A percentile compares a stretch with the other conserved stretches of the same genome.
phyloP scores from a whole-genome alignment of 2,113 vertebrate genomes.

The Pipra filicauda region DNA sequence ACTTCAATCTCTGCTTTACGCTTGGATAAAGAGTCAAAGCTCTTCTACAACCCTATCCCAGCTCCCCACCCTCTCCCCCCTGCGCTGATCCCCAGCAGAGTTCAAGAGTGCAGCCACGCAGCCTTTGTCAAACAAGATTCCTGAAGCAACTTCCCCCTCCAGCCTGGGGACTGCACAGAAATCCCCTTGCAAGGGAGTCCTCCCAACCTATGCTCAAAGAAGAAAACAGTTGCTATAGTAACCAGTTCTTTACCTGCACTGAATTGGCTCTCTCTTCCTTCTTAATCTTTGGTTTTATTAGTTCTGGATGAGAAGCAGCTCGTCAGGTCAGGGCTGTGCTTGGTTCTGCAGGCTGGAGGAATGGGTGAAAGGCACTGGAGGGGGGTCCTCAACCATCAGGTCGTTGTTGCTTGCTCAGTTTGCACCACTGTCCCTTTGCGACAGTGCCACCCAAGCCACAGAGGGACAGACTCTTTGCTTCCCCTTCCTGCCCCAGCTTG shows the following conservation, averaged over 20 bases:
- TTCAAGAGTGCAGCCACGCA: neutral
- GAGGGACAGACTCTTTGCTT: neutral
- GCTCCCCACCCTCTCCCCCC: neutral
- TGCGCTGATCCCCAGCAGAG: neutral
- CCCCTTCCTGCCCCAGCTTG: neutral
- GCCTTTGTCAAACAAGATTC: neutral
- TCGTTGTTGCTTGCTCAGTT: neutral
- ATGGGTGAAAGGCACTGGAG: accelerated
- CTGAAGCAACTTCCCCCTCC: neutral
- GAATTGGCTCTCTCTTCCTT: neutral
- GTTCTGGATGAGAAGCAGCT: neutral
- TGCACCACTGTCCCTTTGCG: neutral
- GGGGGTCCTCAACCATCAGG: neutral
- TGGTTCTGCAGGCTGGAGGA: neutral
- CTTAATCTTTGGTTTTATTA: neutral
- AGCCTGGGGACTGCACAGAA: neutral
- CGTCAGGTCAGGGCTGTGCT: neutral
- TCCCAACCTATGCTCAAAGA: constrained; percentile 6
- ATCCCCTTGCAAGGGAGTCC: neutral
- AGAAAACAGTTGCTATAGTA: constrained; percentile 45
- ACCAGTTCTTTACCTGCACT: constrained; percentile 23
- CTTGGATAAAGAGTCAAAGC: neutral
- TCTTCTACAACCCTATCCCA: neutral
- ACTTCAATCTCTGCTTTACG: constrained; percentile 22
- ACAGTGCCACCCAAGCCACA: neutral